A percentile compares a stretch with the other conserved stretches of the same genome.
These are phyloP conservation scores for Sarcoramphus papa DNA, from an alignment of 2,797 vertebrate genomes.

Conservation along the genomic window DNA sequence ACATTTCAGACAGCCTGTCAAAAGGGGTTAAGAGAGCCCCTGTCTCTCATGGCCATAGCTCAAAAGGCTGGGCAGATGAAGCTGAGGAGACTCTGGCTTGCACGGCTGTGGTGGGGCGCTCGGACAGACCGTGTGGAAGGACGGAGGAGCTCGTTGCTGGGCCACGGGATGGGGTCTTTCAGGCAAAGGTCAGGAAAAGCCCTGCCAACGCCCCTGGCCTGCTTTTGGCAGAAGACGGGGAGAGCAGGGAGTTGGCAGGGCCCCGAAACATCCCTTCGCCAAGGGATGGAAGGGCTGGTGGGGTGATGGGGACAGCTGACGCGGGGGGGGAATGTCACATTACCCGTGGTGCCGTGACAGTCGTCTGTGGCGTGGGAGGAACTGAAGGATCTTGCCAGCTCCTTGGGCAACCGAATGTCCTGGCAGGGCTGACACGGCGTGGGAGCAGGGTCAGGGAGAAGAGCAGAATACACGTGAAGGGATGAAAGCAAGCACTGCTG, in stretches of 20 bases:
- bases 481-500: background rate
- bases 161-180: no score
- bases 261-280: background rate
- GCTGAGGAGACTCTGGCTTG: background rate
- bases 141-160: background rate
- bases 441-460: background rate
- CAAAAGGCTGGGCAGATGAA: background rate
- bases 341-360: background rate
- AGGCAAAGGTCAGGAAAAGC: background rate
- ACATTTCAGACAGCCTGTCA: background rate
- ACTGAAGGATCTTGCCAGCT: background rate
- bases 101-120: no score
- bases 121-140: rapidly evolving
- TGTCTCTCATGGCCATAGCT: background rate
- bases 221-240: background rate
- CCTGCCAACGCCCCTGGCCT: background rate
- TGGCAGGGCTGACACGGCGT: rapidly evolving
- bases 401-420: background rate
- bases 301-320: background rate
- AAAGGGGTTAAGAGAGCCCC: background rate
- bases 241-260: no score
- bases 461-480: background rate
- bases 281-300: background rate
- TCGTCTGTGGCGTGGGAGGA: rapidly evolving
- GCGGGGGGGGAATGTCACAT: background rate